Evolutionary conservation across 2,113 vertebrate species (phyloP).

Genomic region (Ariopsis seemanni): DNA sequence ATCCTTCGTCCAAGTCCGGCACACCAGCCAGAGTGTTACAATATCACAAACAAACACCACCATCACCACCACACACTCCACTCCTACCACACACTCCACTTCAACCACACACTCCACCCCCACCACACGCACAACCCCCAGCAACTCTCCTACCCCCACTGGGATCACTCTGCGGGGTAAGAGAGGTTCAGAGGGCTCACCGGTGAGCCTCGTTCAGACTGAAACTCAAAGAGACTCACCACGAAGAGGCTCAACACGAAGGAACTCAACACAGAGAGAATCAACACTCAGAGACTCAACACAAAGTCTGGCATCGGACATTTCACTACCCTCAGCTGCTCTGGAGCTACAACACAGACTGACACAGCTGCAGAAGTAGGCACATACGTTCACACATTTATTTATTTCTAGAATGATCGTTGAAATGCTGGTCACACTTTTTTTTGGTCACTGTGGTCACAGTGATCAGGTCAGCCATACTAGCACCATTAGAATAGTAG

Average conservation of each 20-base stretch:
- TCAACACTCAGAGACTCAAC: constrained; percentile 83
- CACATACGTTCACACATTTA: neutral
- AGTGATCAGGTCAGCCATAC: neutral
- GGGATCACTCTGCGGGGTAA: constrained; percentile 45
- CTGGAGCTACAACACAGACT: constrained; percentile 90
- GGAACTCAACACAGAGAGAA: neutral
- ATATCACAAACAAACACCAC: constrained; percentile 45
- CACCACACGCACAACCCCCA: constrained; percentile 17
- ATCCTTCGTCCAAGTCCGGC: constrained; percentile 85
- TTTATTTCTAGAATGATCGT: neutral
- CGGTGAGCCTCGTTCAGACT: constrained; percentile 64
- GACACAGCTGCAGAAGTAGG: constrained; percentile 90
- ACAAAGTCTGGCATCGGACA: constrained; percentile 90
- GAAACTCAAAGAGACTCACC: neutral
- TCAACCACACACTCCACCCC: constrained; percentile 24
- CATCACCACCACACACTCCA: constrained; percentile 61
- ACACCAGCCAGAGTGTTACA: constrained; percentile 66
- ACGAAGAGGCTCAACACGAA: neutral
- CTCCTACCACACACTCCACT: constrained; percentile 56
- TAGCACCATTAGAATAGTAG: neutral
- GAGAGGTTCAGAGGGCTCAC: constrained; percentile 48
- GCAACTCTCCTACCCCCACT: constrained; percentile 51
- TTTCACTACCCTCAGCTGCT: constrained; percentile 86
- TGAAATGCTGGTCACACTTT: neutral
- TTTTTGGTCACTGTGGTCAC: neutral